Evolutionary conservation across 2,113 vertebrate genomes (phyloP), one percentile per base, ranked within the genome.

Genomic region (Acrocephalus arundinaceus): DNA sequence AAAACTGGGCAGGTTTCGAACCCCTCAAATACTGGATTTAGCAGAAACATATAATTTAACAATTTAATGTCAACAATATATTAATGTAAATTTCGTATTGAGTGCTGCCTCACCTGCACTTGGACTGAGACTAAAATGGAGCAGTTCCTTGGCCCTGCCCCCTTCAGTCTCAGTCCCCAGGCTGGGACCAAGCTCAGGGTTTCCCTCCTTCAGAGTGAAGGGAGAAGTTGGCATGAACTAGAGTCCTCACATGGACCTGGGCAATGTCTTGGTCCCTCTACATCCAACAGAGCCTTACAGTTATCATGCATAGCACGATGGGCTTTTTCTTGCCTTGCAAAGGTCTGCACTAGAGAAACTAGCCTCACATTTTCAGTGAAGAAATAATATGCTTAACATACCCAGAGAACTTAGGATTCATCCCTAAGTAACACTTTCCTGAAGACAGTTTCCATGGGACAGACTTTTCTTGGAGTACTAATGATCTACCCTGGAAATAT

Each of bases 191-290:
- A 57, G 54, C 46, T 77, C 46, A 77, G 37, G 46, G 8, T 87
- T 92, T 86, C 15, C 46, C 30, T 84, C 25, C 65, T 58, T 27
- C 6, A 35, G 61, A 72, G 16, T 28, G 22, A 72, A 54, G 21
- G 61, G 27, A 89, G 27, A 25, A 55, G 23, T 0, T 57, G 25
- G 15, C 9, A 15, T 1, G 4, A 25, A n/a, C 12, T 6, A 0
- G 0, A 31, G 3, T 55, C 28, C 46, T 78, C 11, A 31, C 30
- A 18, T 1, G 31, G 43, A 28, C 33, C 39, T 71, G n/a, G 39
- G 27, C 21, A 71, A 23, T 33, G 15, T 19, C 30, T 70, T 51
- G 7, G 25, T 62, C 55, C 23, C 22, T 73, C 43, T 51, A 6
- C 1, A 1, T 12, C 37, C 31, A 46, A 15, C 25, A 74, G 35